Base-by-base conservation (phyloP, 2,888 invertebrate genomes). In the Heliothis peltigera region DNA sequence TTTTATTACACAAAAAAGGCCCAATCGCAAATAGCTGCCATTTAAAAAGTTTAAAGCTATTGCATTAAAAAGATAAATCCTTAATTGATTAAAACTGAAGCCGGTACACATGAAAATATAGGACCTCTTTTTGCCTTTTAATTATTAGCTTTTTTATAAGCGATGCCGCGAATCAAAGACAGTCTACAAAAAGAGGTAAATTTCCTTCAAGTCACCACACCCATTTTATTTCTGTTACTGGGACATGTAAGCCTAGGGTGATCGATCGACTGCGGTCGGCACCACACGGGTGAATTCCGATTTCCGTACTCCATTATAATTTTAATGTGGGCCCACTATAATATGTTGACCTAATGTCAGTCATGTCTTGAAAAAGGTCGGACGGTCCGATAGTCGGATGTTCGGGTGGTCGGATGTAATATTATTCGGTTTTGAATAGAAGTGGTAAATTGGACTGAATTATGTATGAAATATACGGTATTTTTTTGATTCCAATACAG, bases 211-310 rank as follows among this genome's bases (percentile, higher is more conserved):
- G 72, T 65, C 67, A 52, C 67, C 81, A 57, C 70, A 62, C 81
- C 81, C 65, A 70, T 75, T 81, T 75, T 78, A 80, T 78, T 78
- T 64, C 71, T 58, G 70, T 84, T 82, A 77, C 78, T 82, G 73
- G 78, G 77, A 64, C 76, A 76, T 65, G 67, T 70, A 63, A 79
- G 74, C 66, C 75, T 67, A 65, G 44, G 54, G 56, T 80, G 77
- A 84, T 83, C 84, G 82, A 83, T 83, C 77, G 77, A 25, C 61
- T 47, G 47, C 55, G 53, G 61, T 52, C 46, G 58, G 64, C 48
- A 48, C 69, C 70, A 80, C 76, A 80, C 70, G 65, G 82, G 68
- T 49, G 46, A 61, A 73, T 63, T 80, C 78, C 62, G 75, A 79
- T 79, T 79, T 79, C 79, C 78, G 68, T 49, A 18, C 8, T 64